Conservation (phyloP, 2,888 invertebrate genomes). For the Cerceris rybyensis region DNA sequence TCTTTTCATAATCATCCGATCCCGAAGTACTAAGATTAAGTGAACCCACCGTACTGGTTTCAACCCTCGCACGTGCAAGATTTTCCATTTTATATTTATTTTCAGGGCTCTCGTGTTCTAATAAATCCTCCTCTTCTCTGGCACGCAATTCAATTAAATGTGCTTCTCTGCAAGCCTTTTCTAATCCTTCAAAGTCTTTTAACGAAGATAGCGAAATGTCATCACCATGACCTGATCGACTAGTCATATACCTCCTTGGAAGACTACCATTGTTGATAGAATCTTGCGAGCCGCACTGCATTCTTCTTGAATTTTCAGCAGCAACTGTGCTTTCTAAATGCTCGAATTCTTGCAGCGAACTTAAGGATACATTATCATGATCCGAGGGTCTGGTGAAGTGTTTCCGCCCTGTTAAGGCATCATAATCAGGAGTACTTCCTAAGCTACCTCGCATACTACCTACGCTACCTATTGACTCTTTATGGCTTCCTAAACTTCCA, state of each 20-base stretch:
- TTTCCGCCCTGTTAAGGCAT: conserved; percentile 91
- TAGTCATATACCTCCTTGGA: conserved; percentile 87
- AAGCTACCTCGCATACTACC: conserved; percentile 93
- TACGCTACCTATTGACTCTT: conserved; percentile 90
- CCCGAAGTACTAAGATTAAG: conserved; percentile 82
- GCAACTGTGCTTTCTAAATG: conserved; percentile 92
- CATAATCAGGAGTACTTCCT: conserved; percentile 96
- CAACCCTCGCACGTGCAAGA: conserved; percentile 67
- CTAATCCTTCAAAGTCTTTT: conserved; percentile 96
- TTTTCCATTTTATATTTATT: conserved; percentile 84
- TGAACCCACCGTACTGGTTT: conserved; percentile 78
- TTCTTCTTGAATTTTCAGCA: conserved; percentile 87
- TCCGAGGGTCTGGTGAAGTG: conserved; percentile 92
- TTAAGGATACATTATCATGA: conserved; percentile 95
- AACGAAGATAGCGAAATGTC: conserved; percentile 93
- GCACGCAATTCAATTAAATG: conserved; percentile 92
- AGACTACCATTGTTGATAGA: conserved; percentile 92
- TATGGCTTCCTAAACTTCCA: conserved; percentile 90
- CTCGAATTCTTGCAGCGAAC: conserved; percentile 97
- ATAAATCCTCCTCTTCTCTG: conserved; percentile 91
- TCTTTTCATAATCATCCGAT: conserved; percentile 86
- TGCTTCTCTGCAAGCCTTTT: conserved; percentile 93
- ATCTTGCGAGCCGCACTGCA: conserved; percentile 90
- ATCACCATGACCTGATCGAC: conserved; percentile 90
- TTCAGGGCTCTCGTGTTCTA: conserved; percentile 86